Conservation (phyloP, 1,140 invertebrate species). For the Drosophila nebulosa region DNA sequence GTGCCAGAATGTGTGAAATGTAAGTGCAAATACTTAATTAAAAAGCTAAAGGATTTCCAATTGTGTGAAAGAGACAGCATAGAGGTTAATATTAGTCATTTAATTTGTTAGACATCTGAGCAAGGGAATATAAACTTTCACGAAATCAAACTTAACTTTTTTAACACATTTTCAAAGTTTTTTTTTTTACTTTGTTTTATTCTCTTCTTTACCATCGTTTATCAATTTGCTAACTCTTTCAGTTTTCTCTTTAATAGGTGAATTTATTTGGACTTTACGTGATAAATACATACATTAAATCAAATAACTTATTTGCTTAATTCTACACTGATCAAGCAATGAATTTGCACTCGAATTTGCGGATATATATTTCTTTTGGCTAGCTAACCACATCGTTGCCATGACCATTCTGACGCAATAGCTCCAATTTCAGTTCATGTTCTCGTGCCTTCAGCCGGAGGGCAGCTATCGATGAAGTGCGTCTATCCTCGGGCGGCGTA, state of each 20-base stretch:
- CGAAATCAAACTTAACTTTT: no score
- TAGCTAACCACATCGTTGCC: slow-evolving; percentile 87
- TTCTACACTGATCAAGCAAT: slow-evolving; percentile 34
- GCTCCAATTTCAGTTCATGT: slow-evolving; percentile 92
- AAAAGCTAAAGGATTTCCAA: no score
- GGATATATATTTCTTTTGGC: slow-evolving; percentile 21
- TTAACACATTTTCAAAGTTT: neutral
- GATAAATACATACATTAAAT: slow-evolving; percentile 34
- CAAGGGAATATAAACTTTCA: no score
- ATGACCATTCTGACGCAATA: slow-evolving; percentile 89
- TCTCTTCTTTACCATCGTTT: neutral
- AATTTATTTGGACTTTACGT: slow-evolving; percentile 38
- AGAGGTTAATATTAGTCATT: no score
- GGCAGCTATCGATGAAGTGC: slow-evolving; percentile 94
- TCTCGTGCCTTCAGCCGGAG: slow-evolving; percentile 94
- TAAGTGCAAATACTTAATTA: no score
- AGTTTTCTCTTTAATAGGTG: slow-evolving; percentile 3
- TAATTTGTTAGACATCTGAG: no score
- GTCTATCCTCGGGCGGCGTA: slow-evolving; percentile 87
- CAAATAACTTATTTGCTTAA: slow-evolving; percentile 46
- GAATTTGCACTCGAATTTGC: slow-evolving; percentile 37
- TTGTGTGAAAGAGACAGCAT: no score
- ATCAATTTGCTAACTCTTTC: neutral
- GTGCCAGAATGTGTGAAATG: no score
- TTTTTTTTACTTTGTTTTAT: neutral